Conservation (phyloP, 2,888 invertebrate genomes). For the Calameuta pallipes region DNA sequence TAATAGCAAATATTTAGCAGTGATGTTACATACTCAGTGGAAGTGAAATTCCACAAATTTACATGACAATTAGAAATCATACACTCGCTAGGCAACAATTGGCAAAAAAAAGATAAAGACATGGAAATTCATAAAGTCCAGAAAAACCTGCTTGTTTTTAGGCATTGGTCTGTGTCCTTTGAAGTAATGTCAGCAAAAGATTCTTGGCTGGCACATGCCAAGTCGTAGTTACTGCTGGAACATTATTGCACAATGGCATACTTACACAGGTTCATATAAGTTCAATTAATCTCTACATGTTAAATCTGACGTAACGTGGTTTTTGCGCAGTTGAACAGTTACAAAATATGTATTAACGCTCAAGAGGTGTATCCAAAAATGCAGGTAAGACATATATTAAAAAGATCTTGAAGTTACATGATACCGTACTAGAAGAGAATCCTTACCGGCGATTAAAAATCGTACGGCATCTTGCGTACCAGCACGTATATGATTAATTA, state of each 20-base stretch:
- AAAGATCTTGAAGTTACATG: not conserved
- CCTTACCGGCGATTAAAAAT: not conserved
- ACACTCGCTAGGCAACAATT: not conserved
- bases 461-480: not conserved
- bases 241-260: not conserved
- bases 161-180: conserved; percentile 47
- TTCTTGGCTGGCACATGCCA: conserved; percentile 10
- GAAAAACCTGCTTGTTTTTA: conserved; percentile 53
- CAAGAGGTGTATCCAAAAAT: conserved; percentile 14
- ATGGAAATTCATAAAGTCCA: conserved; percentile 9
- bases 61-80: not conserved
- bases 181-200: conserved; percentile 24
- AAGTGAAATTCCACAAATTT: not conserved
- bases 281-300: conserved; percentile 15
- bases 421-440: not conserved
- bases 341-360: conserved; percentile 14
- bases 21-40: not conserved
- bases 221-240: not conserved
- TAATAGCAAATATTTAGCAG: not conserved
- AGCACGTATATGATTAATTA: not conserved
- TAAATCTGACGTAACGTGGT: conserved; percentile 24
- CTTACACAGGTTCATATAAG: conserved; percentile 2
- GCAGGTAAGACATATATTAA: not conserved
- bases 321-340: conserved; percentile 26
- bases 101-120: not conserved